Base-by-base conservation (phyloP, 2,113 vertebrate genomes). In the Morone chrysops region DNA sequence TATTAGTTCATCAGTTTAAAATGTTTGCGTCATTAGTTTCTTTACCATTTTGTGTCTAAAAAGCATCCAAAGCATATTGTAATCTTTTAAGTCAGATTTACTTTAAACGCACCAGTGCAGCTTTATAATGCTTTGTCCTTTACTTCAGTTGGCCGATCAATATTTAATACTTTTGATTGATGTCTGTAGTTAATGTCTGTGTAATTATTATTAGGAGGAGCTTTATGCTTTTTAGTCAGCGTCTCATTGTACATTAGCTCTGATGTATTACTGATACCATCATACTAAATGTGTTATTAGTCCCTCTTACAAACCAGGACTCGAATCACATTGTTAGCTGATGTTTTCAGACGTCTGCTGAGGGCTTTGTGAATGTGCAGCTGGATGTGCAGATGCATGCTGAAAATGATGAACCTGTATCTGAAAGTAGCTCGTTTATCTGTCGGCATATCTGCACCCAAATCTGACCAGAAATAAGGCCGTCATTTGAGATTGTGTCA, bases 151-250 rank as follows among this genome's bases (percentile, higher is more conserved):
- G n/a, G n/a, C 31, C 20, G 20, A 57, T 56, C 40, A 36, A 14
- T 31, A 45, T 56, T 65, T 54, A 22, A 54, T 5, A 43, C 48
- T 31, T 31, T 31, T 31, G 36, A 53, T 41, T 8, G 18, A 63
- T 54, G 50, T 56, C 61, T 76, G 36, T 36, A 56, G 14, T 66
- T 76, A 56, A 76, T 36, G 38, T n/a, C 60, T 53, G 36, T 10
- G 40, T 67, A 47, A 54, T 57, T 36, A n/a, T 47, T 25, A 77
- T 45, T 17, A 50, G 57, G 12, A 1, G 18, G 13, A 22, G 13
- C 59, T 40, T 41, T 12, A 56, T 66, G 40, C 6, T 20, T 45
- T 56, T 56, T 22, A 45, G 48, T 65, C 48, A 25, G 31, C n/a
- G 8, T 65, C 60, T 53, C 5, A 11, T 36, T 47, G 38, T n/a